Evolutionary conservation across 2,797 vertebrate species (phyloP).

Genomic region (Rhinoraja longicauda): DNA sequence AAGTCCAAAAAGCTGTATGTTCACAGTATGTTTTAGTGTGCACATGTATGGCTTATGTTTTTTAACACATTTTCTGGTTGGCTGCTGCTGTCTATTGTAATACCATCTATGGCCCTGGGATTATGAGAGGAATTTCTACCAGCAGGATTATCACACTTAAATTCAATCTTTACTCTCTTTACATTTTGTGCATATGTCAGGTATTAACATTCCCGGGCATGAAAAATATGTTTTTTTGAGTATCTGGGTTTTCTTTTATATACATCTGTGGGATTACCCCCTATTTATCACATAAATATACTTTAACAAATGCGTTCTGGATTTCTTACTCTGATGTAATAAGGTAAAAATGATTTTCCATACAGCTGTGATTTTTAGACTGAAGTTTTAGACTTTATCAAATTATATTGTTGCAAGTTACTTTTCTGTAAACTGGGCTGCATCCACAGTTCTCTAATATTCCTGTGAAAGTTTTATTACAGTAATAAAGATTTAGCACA

Average conservation of each 20-base stretch:
- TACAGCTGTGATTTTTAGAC: not conserved
- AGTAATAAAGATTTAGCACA: not conserved
- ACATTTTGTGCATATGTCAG: not conserved
- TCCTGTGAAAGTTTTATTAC: not conserved
- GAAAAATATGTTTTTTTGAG: not conserved
- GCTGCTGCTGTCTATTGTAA: not conserved
- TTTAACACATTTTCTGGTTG: not conserved
- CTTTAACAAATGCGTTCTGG: not conserved
- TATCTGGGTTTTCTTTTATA: not conserved
- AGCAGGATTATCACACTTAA: not conserved
- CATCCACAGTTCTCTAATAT: not conserved
- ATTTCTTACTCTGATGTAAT: not conserved
- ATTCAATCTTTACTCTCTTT: not conserved
- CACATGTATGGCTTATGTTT: not conserved
- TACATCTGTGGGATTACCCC: not conserved
- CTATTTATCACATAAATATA: not conserved
- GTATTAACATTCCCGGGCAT: not conserved
- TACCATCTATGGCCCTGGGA: not conserved
- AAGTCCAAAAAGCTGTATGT: not conserved
- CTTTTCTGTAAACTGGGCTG: not conserved
- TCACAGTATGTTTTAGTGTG: not conserved
- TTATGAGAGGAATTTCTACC: not conserved
- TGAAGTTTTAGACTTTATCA: not conserved
- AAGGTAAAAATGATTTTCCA: not conserved
- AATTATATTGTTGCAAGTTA: not conserved